phyloP scores from a whole-genome alignment of 2,113 vertebrate species.

The Heptranchias perlo region DNA sequence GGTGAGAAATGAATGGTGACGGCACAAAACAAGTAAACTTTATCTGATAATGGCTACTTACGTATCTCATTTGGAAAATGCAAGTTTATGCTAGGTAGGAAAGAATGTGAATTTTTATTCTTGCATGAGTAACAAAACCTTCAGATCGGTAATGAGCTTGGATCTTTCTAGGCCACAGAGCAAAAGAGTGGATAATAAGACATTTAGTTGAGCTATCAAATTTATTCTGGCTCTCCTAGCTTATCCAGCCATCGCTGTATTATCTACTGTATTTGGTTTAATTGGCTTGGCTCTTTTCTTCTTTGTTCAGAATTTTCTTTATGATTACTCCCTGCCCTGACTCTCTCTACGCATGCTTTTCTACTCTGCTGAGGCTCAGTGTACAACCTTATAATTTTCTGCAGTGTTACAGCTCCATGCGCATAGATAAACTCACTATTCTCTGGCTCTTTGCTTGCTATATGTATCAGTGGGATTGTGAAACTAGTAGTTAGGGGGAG shows the following conservation, averaged over 20 bases:
- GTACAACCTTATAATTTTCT: too few species aligned
- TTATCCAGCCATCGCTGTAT: background rate
- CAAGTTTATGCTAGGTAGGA: background rate
- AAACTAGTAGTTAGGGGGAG: too few species aligned
- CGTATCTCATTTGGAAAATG: background rate
- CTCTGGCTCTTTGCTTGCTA: too few species aligned
- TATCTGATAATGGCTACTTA: background rate
- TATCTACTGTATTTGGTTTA: background rate
- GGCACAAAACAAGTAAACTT: background rate
- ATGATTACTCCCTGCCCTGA: background rate
- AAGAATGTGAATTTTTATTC: background rate
- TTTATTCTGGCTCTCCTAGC: background rate
- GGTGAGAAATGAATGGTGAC: background rate
- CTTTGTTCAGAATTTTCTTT: background rate
- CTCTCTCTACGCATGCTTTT: background rate
- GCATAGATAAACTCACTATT: too few species aligned
- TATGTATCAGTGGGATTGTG: too few species aligned
- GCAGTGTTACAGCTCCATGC: too few species aligned
- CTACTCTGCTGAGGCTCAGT: background rate
- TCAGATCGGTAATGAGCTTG: background rate
- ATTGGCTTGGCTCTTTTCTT: background rate
- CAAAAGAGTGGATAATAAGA: background rate
- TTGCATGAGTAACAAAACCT: too few species aligned
- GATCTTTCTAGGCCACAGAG: background rate
- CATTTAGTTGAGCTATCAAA: background rate